Base-by-base conservation (phyloP, 2,113 vertebrate genomes). In the Maccullochella peelii region DNA sequence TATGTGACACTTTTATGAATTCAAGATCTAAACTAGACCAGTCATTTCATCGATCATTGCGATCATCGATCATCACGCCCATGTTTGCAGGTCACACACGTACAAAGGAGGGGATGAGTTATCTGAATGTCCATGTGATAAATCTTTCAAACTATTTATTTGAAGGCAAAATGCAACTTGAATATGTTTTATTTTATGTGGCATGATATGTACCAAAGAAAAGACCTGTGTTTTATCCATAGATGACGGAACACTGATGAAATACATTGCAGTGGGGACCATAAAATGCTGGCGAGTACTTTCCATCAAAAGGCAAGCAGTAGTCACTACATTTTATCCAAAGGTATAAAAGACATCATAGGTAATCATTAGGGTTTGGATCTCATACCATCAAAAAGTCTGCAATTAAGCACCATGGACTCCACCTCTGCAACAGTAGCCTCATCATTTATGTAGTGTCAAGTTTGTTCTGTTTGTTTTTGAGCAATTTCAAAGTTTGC, bases 201-300 rank as follows among this genome's bases (percentile, higher is more conserved):
- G 1, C 50, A 15, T 21, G 12, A 44, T 27, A 54, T n/a, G 65
- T 12, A 66, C 7, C 36, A 49, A 36, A 83, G 30, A 47, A 55
- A 33, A 73, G 59, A 73, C 25, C 54, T n/a, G 9, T 47, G 38
- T 72, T 47, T 70, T 52, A 30, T 78, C 18, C 18, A 25, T 14
- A 54, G 40, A 83, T 77, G 72, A 82, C 0, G 65, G 36, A 80
- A 77, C 15, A n/a, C 52, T 59, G 42, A 69, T 77, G 79, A 73
- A 77, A 77, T 42, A 27, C 40, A 20, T 21, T 55, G n/a, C 47
- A 83, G 54, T 4, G 30, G 8, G 54, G 40, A 52, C 20, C 62
- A 71, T 74, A 40, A 78, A 52, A 82, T 44, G 33, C 72, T 44
- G 14, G 11, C 27, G 7, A 49, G 30, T 38, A 61, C 18, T 75